Conservation (phyloP, 2,113 vertebrate species). For the Blennius ocellaris region DNA sequence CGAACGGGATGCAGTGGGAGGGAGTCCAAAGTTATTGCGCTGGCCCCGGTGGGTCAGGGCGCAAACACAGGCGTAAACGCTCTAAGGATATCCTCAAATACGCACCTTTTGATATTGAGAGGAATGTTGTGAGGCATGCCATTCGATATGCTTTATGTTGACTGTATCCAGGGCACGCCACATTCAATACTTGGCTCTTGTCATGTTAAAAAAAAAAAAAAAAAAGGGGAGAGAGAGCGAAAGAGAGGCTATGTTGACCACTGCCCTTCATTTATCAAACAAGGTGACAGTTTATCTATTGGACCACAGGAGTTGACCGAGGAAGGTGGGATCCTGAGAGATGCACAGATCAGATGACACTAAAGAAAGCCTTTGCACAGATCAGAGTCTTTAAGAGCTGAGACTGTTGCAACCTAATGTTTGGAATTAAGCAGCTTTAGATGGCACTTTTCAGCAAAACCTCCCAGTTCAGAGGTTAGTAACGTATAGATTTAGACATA, state of each 20-base stretch:
- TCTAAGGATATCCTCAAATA: constrained; percentile 86
- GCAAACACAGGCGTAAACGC: constrained; percentile 85
- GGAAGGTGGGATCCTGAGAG: constrained; percentile 42
- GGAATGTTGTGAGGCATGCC: constrained; percentile 77
- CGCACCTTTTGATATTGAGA: constrained; percentile 83
- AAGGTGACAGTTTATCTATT: constrained; percentile 79
- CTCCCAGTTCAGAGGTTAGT: not conserved
- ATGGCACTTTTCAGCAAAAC: not conserved
- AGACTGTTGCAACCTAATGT: not conserved
- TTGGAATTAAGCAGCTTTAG: not conserved
- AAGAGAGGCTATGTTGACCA: constrained; percentile 59
- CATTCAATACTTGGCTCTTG: constrained; percentile 80
- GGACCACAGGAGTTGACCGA: constrained; percentile 75
- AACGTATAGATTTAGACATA: not conserved
- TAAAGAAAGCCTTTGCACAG: constrained; percentile 14
- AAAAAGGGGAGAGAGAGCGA: too few species aligned
- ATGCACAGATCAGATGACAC: constrained; percentile 47
- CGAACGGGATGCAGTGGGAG: constrained; percentile 75
- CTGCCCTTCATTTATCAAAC: constrained; percentile 77
- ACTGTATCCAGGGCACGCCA: constrained; percentile 79
- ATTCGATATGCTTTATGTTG: constrained; percentile 76
- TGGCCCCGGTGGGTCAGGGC: constrained; percentile 76
- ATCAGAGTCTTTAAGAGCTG: not conserved
- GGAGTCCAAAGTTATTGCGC: constrained; percentile 83
- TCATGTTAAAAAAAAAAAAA: constrained; percentile 79